phyloP scores from a whole-genome alignment of 1,140 invertebrate genomes.

The Camponotus vicinus region DNA sequence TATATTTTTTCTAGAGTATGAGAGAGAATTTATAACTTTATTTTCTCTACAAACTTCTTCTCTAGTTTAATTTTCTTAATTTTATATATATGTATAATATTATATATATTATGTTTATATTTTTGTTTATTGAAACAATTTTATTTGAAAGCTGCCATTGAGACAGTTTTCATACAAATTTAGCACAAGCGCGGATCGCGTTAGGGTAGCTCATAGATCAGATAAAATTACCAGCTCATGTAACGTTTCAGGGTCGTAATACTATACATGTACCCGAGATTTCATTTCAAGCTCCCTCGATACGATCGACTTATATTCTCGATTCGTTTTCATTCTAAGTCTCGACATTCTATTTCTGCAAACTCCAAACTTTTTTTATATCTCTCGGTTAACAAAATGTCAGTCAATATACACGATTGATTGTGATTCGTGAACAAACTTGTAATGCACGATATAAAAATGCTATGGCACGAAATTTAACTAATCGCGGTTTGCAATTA shows the following conservation, averaged over 20 bases:
- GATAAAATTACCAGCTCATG: conserved; percentile 73
- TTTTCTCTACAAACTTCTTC: not conserved
- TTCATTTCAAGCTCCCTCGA: not conserved
- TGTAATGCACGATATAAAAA: not conserved
- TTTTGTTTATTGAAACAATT: too few species aligned
- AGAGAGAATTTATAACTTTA: not conserved
- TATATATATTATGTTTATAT: too few species aligned
- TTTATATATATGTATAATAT: too few species aligned
- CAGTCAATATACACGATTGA: too few species aligned
- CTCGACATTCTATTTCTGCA: conserved; percentile 12
- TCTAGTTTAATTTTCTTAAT: too few species aligned
- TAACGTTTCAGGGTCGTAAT: conserved; percentile 74
- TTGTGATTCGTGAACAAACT: not conserved
- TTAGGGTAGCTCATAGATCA: conserved; percentile 32
- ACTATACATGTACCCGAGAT: conserved; percentile 69
- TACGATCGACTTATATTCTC: conserved; percentile 33
- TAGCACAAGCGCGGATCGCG: not conserved
- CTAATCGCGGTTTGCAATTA: not conserved
- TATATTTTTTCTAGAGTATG: not conserved
- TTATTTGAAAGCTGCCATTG: not conserved
- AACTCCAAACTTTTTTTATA: not conserved
- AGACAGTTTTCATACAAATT: not conserved
- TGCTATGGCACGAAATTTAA: not conserved
- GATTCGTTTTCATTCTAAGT: conserved; percentile 42
- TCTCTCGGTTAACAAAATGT: not conserved